Conservation (phyloP, 2,113 vertebrate species). For the Chlamydotis undulata region DNA sequence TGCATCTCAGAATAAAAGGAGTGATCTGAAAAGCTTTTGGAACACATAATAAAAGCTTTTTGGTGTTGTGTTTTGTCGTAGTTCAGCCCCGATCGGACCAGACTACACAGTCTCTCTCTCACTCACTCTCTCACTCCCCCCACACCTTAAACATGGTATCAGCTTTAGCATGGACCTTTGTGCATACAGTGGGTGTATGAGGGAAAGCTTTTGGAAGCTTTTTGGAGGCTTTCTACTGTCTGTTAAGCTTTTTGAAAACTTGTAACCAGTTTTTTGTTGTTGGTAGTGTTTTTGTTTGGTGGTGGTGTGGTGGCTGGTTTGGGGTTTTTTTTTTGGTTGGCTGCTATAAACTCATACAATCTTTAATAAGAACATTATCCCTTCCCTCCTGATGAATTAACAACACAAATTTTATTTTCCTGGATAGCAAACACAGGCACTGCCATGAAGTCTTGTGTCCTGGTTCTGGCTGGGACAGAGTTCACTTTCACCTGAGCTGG, state of each 20-base stretch:
- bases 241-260: background rate
- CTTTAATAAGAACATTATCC: background rate
- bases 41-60: background rate
- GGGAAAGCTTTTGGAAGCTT: background rate
- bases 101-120: too few relatives aligned
- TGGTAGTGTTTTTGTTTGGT: rapidly evolving
- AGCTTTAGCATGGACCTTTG: background rate
- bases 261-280: background rate
- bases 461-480: too few relatives aligned
- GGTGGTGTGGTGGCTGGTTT: background rate
- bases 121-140: too few relatives aligned
- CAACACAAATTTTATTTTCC: rapidly evolving
- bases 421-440: background rate
- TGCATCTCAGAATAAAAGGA: background rate
- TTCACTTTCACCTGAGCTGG: too few relatives aligned
- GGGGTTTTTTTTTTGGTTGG: rapidly evolving
- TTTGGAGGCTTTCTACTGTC: background rate
- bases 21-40: background rate
- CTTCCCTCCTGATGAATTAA: background rate
- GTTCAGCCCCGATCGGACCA: too few relatives aligned
- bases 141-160: background rate
- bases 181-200: background rate
- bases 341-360: background rate
- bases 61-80: background rate
- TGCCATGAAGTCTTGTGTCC: background rate